These are phyloP conservation scores for Platycnemis pennipes DNA, from an alignment of 2,888 invertebrate genomes.

Conservation along the genomic window DNA sequence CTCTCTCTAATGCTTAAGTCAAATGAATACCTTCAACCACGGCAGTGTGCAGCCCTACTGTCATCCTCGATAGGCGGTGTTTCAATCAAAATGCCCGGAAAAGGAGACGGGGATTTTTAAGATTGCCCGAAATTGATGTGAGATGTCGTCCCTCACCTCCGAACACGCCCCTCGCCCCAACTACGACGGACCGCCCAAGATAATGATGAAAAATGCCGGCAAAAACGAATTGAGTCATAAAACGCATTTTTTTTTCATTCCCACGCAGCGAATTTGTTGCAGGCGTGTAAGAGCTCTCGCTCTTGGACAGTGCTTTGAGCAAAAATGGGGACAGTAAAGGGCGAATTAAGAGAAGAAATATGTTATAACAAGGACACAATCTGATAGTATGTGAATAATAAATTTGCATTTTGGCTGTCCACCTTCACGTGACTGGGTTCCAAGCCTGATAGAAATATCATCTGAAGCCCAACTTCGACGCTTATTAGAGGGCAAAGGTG, in stretches of 20 bases:
- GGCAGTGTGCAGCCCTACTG: background rate
- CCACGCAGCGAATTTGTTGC: background rate
- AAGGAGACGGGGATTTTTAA: background rate
- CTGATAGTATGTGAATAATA: too few relatives aligned
- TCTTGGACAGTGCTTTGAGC: background rate
- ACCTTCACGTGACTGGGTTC: too few relatives aligned
- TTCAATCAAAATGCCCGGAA: background rate
- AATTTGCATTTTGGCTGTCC: too few relatives aligned
- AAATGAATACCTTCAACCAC: background rate
- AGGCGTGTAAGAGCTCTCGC: background rate
- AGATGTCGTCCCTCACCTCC: background rate
- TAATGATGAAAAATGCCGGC: background rate
- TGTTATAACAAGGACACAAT: too few relatives aligned
- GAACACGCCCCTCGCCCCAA: background rate
- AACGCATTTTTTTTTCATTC: background rate
- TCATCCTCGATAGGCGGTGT: background rate
- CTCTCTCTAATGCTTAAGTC: slow-evolving; percentile 5
- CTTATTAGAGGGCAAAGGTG: too few relatives aligned
- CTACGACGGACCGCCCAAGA: background rate
- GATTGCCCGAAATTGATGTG: slow-evolving; percentile 20
- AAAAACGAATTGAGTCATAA: background rate
- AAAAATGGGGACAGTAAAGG: background rate
- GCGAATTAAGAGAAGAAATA: background rate
- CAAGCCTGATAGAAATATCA: too few relatives aligned
- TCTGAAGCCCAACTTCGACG: too few relatives aligned